Conservation (phyloP, 1,140 invertebrate species). For the Zaprionus davidi region DNA sequence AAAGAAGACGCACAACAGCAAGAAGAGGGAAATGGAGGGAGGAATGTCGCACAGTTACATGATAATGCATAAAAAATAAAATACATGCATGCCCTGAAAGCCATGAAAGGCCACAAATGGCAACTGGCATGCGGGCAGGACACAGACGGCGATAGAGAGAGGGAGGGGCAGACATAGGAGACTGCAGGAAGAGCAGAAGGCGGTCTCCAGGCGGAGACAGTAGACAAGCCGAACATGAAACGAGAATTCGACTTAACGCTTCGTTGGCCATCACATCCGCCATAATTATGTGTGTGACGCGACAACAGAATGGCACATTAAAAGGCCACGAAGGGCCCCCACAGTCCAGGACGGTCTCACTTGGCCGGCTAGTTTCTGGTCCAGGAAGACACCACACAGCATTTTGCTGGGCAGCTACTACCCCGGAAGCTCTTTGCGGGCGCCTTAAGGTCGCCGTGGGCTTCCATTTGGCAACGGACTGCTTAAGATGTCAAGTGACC, state of each 20-base stretch:
- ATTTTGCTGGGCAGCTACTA: constrained; percentile 30
- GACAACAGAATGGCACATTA: constrained; percentile 71
- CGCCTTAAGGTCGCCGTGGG: constrained; percentile 66
- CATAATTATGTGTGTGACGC: constrained; percentile 83
- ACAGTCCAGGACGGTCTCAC: background rate
- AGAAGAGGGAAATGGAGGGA: background rate
- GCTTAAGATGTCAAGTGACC: constrained; percentile 82
- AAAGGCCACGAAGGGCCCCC: constrained; percentile 44
- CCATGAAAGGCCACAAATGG: constrained; percentile 70
- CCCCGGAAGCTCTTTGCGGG: constrained; percentile 66
- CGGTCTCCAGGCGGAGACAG: constrained; percentile 4
- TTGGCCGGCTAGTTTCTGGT: constrained; percentile 22
- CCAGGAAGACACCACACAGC: constrained; percentile 43
- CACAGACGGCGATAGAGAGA: background rate
- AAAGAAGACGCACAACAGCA: constrained; percentile 63
- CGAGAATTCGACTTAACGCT: constrained; percentile 79
- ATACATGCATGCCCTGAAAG: constrained; percentile 68
- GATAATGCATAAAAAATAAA: constrained; percentile 83
- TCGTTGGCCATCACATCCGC: constrained; percentile 78
- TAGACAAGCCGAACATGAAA: constrained; percentile 48
- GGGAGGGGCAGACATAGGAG: background rate
- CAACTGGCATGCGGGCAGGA: constrained; percentile 32
- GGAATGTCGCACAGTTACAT: constrained; percentile 53
- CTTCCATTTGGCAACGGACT: constrained; percentile 10
- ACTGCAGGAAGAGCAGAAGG: background rate